Percentiles rank a stretch among this genome's conserved stretches.
These are phyloP conservation scores for Sebastiscus tertius DNA, from an alignment of 2,797 vertebrate species.

Conservation along the genomic window DNA sequence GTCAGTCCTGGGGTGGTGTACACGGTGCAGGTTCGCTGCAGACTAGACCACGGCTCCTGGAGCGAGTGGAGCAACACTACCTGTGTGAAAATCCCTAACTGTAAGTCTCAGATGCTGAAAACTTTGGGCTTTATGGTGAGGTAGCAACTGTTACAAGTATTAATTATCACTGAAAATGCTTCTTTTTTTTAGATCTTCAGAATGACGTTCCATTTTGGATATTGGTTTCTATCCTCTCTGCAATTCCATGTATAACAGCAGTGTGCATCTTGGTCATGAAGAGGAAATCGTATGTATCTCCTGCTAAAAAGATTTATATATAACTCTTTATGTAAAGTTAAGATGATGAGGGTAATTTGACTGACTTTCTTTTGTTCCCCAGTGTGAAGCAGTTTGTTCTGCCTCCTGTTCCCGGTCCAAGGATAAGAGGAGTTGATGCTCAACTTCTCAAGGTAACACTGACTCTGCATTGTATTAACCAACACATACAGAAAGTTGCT, in stretches of 20 bases:
- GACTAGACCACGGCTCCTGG: conserved; percentile 87
- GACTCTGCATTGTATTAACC: background rate
- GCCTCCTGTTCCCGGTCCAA: conserved; percentile 92
- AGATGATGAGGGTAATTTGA: background rate
- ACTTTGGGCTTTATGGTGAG: background rate
- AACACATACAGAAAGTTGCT: background rate
- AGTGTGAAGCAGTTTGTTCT: conserved; percentile 88
- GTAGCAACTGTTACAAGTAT: background rate
- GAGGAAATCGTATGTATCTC: conserved; percentile 77
- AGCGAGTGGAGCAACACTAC: conserved; percentile 86
- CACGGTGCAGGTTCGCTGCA: conserved; percentile 86
- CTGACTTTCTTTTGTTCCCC: conserved; percentile 29
- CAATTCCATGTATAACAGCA: conserved; percentile 78
- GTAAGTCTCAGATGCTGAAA: conserved; percentile 76
- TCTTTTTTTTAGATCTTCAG: conserved; percentile 71
- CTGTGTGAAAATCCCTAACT: conserved; percentile 71
- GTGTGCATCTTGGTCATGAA: conserved; percentile 84
- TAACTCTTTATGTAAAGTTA: background rate
- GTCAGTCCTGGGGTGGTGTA: conserved; percentile 81
- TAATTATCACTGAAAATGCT: background rate
- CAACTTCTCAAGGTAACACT: conserved; percentile 87
- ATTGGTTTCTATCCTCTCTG: conserved; percentile 76
- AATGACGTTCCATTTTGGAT: conserved; percentile 83
- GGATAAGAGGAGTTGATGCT: conserved; percentile 91
- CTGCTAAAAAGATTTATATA: background rate